Base-by-base conservation (phyloP, 2,113 vertebrate species). In the Mohoua ochrocephala region DNA sequence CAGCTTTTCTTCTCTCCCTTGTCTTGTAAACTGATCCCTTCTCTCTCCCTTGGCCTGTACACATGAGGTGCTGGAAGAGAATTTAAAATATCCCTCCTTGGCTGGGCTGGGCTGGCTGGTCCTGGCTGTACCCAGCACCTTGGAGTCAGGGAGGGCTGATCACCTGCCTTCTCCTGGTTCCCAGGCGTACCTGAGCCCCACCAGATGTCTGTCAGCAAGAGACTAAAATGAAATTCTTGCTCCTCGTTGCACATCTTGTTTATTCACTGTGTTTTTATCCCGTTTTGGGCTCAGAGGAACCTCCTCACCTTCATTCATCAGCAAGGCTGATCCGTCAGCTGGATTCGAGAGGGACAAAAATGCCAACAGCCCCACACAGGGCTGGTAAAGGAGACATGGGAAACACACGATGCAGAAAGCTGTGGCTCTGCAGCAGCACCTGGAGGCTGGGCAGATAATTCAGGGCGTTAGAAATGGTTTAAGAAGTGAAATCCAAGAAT, bases 131-230 rank as follows among this genome's bases (percentile, higher is more conserved):
- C 9, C 23, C 31, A 68, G 20, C 12, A 76, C 10, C 23, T 7
- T 23, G n/a, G 50, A 49, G 19, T 7, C 41, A 76, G 57, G 49
- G 4, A 24, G 24, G 53, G 6, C 5, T 44, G 31, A 11, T n/a
- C 56, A 23, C 10, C 9, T 79, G 20, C 13, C 30, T 64, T 39
- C 26, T 70, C 18, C 47, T 73, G 81, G 19, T 7, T 68, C 61
- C 35, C 33, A 41, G 7, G n/a, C 7, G 15, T 6, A 28, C 50
- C 41, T 39, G 30, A 77, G n/a, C 26, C 18, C 35, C 23, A 35
- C 20, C 28, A 52, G 21, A 16, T 0, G 0, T 20, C 13, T 1
- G 18, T 16, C 26, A 73, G 27, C 15, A 57, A 52, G 31, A n/a
- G 6, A 44, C 1, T 9, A 37, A 76, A 64, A 15, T 5, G 0